Evolutionary conservation across 2,113 vertebrate genomes (phyloP).

Genomic region (Synchiropus splendidus): DNA sequence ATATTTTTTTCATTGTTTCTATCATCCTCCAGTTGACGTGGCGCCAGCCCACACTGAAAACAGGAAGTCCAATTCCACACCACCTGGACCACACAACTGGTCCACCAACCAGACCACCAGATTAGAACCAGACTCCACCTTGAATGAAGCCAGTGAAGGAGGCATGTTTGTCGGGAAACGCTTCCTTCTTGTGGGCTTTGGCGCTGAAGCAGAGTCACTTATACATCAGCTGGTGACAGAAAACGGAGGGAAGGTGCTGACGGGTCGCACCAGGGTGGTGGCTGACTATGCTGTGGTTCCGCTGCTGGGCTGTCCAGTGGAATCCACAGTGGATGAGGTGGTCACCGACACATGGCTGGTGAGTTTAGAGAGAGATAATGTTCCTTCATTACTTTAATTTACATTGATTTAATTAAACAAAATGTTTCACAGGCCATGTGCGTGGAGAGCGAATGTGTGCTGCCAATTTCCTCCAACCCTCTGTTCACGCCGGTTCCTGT

Average conservation of each 20-base stretch:
- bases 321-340: constrained; percentile 84
- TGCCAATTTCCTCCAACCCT: constrained; percentile 74
- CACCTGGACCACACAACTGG: constrained; percentile 16
- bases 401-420: not conserved
- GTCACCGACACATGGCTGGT: constrained; percentile 97
- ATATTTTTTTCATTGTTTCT: not conserved
- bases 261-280: constrained; percentile 63
- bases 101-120: constrained; percentile 16
- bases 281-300: constrained; percentile 91
- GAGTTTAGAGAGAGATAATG: constrained; percentile 38
- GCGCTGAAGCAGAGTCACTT: constrained; percentile 70
- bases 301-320: constrained; percentile 79
- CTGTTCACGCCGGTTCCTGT: constrained; percentile 84
- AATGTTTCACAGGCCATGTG: constrained; percentile 71
- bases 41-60: constrained; percentile 18
- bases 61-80: constrained; percentile 22
- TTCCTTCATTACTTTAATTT: not conserved
- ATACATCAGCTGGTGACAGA: constrained; percentile 72
- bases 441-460: constrained; percentile 76
- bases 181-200: constrained; percentile 84
- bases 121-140: constrained; percentile 46
- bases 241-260: constrained; percentile 74
- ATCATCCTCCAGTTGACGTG: constrained; percentile 44
- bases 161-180: constrained; percentile 75
- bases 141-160: constrained; percentile 57